Percentiles rank a stretch among this genome's conserved stretches.
These are phyloP conservation scores for Brachymystax lenok DNA, from an alignment of 2,797 vertebrate genomes.

Conservation along the genomic window DNA sequence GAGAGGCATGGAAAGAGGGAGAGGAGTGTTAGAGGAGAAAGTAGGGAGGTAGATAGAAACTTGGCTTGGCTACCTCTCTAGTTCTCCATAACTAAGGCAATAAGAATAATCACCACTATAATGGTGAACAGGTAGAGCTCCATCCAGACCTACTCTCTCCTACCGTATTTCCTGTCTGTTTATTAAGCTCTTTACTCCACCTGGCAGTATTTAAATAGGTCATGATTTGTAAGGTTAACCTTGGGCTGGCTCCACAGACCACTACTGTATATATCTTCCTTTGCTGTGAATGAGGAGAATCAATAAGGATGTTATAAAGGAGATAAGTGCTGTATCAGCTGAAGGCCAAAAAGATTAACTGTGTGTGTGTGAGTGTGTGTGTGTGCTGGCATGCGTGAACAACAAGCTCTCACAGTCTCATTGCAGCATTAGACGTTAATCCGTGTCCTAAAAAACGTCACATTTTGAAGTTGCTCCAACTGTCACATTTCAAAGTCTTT, in stretches of 20 bases:
- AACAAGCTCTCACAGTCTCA: too few species aligned
- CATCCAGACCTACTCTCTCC: background rate
- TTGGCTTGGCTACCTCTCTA: background rate
- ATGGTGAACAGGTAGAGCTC: background rate
- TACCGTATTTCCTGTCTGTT: background rate
- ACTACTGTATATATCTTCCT: conserved; percentile 29
- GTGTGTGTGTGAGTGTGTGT: background rate
- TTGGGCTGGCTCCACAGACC: background rate
- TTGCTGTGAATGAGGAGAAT: conserved; percentile 3
- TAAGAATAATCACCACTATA: background rate
- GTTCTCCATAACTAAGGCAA: too few species aligned
- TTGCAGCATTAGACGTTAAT: too few species aligned
- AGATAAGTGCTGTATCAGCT: background rate
- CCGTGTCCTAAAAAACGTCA: too few species aligned
- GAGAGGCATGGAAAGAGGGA: background rate
- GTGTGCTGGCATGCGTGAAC: too few species aligned
- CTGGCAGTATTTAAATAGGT: background rate
- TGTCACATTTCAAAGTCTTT: too few species aligned
- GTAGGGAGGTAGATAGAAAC: background rate
- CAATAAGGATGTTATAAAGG: background rate
- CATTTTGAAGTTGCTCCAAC: too few species aligned
- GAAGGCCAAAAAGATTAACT: background rate
- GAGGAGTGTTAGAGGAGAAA: background rate
- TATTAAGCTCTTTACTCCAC: background rate
- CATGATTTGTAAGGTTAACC: background rate